phyloP scores from a whole-genome alignment of 2,113 vertebrate genomes.

The Aspiorhynchus laticeps region DNA sequence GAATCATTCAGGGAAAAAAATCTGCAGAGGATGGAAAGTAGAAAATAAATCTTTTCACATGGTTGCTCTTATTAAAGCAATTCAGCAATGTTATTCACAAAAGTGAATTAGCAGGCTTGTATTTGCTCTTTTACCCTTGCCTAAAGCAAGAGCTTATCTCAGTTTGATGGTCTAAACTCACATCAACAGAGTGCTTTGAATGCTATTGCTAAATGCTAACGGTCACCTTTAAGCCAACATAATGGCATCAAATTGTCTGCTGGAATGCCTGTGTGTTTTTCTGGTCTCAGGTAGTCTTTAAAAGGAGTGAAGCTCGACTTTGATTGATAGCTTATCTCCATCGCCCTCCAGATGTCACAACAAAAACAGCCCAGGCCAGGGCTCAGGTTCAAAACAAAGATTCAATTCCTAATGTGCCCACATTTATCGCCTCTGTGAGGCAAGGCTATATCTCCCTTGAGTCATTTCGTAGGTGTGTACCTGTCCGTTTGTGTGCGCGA shows the following conservation, averaged over 20 bases:
- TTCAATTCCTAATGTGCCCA: conserved; percentile 53
- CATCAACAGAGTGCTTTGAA: background rate
- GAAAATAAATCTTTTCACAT: conserved; percentile 26
- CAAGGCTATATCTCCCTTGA: conserved; percentile 47
- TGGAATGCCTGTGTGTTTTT: conserved; percentile 2
- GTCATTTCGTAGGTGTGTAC: conserved; percentile 24
- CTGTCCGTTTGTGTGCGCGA: conserved; percentile 6
- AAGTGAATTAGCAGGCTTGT: conserved; percentile 16
- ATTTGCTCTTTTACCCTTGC: conserved; percentile 35
- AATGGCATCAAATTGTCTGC: background rate
- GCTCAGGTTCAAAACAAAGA: conserved; percentile 58
- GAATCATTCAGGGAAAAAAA: background rate
- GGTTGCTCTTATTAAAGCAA: conserved; percentile 20
- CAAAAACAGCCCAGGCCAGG: conserved; percentile 32
- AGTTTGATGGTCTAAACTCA: conserved; percentile 20
- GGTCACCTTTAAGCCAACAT: conserved; percentile 6
- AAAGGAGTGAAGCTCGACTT: conserved; percentile 28
- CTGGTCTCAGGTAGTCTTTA: conserved; percentile 37
- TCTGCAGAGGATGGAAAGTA: background rate
- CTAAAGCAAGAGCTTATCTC: conserved; percentile 27
- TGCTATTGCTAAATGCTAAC: background rate
- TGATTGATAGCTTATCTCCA: conserved; percentile 51
- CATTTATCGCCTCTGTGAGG: conserved; percentile 49
- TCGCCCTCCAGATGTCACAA: conserved; percentile 50
- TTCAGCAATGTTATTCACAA: conserved; percentile 21